Evolutionary conservation across 2,888 invertebrate genomes (phyloP).

Genomic region (Amphipoea oculea): DNA sequence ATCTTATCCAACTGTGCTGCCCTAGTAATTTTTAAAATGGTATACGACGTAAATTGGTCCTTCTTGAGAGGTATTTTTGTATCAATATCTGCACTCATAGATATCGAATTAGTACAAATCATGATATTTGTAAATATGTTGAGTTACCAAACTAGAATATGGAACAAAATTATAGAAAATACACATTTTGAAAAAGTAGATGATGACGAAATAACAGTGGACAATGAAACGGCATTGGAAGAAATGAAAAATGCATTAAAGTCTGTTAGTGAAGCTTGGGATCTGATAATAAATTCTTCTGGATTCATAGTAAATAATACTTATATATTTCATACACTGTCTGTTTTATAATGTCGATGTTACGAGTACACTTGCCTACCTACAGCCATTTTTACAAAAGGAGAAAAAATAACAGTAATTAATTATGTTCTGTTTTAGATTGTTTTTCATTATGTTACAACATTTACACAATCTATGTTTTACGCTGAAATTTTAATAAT

Average conservation of each 20-base stretch:
- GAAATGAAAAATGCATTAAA: slow-evolving; percentile 28
- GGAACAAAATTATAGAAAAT: slow-evolving; percentile 33
- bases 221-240: slow-evolving; percentile 22
- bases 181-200: not conserved
- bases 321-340: not conserved
- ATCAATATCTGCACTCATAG: slow-evolving; percentile 30
- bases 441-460: slow-evolving; percentile 43
- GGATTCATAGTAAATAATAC: slow-evolving; percentile 37
- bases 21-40: slow-evolving; percentile 19
- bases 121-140: slow-evolving; percentile 14
- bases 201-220: slow-evolving; percentile 29
- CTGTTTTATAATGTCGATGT: not conserved
- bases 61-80: slow-evolving; percentile 40
- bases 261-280: slow-evolving; percentile 41
- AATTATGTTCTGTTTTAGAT: slow-evolving; percentile 32
- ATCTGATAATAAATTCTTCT: slow-evolving; percentile 22
- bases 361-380: not conserved
- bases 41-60: slow-evolving; percentile 19
- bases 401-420: not conserved
- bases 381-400: not conserved
- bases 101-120: slow-evolving; percentile 38
- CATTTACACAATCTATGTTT: slow-evolving; percentile 44
- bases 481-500: slow-evolving; percentile 32
- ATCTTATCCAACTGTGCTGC: slow-evolving; percentile 6
- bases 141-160: slow-evolving; percentile 26